Percentiles rank a stretch among this genome's conserved stretches.
phyloP scores from a whole-genome alignment of 1,140 invertebrate genomes.

The Batillaria attramentaria region DNA sequence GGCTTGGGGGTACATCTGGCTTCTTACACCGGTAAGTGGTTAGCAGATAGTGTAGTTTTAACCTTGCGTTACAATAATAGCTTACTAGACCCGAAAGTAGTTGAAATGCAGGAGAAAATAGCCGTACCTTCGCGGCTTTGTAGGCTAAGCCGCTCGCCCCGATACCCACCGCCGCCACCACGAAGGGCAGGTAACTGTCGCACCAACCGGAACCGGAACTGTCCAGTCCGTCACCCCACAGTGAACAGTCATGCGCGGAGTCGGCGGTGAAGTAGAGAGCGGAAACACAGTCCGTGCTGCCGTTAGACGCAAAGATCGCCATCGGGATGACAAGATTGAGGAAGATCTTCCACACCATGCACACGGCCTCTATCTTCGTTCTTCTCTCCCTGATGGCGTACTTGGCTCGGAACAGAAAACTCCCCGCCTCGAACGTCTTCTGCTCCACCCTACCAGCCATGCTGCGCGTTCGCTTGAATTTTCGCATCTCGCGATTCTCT shows the following conservation, averaged over 20 bases:
- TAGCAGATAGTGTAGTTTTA: too few relatives aligned
- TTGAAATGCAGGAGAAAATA: too few relatives aligned
- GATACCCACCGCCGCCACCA: slow-evolving; percentile 41
- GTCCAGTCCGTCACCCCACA: slow-evolving; percentile 7
- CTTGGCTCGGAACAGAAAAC: slow-evolving; percentile 47
- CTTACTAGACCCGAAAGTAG: too few relatives aligned
- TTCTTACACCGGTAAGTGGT: too few relatives aligned
- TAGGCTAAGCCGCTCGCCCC: slow-evolving; percentile 46
- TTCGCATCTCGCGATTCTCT: slow-evolving; percentile 69
- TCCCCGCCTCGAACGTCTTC: slow-evolving; percentile 24
- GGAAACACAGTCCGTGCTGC: not conserved
- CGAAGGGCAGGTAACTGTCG: slow-evolving; percentile 33
- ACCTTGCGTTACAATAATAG: too few relatives aligned
- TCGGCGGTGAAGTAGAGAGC: slow-evolving; percentile 3
- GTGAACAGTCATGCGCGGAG: not conserved
- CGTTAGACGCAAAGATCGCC: slow-evolving; percentile 3
- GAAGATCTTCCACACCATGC: slow-evolving; percentile 60
- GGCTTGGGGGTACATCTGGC: too few relatives aligned
- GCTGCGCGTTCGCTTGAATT: not conserved
- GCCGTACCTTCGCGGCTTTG: slow-evolving; percentile 52
- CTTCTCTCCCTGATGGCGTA: slow-evolving; percentile 46
- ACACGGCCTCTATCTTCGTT: slow-evolving; percentile 53
- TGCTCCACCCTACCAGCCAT: slow-evolving; percentile 18
- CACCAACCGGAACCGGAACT: slow-evolving; percentile 17
- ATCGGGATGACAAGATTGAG: not conserved